phyloP scores from a whole-genome alignment of 2,888 invertebrate species.

The Metopia argyrocephala region DNA sequence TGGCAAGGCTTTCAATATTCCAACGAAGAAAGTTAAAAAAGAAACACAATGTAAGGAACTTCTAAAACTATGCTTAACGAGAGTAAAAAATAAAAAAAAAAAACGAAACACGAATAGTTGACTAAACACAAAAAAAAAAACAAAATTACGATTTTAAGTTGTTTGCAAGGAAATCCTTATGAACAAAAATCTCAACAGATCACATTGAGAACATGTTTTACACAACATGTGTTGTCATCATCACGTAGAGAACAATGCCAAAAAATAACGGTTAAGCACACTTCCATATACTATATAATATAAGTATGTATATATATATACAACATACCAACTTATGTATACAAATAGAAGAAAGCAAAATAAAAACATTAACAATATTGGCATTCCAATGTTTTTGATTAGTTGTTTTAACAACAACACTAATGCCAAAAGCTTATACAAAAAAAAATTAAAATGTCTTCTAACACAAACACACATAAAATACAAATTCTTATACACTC shows the following conservation, averaged over 20 bases:
- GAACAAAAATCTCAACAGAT: slow-evolving; percentile 55
- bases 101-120: slow-evolving; percentile 33
- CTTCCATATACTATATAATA: neutral
- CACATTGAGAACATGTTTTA: slow-evolving; percentile 50
- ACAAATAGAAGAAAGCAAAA: too few relatives aligned
- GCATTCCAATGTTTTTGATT: too few relatives aligned
- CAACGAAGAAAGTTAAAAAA: neutral
- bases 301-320: neutral
- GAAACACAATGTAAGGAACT: slow-evolving; percentile 18
- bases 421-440: too few relatives aligned
- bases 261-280: neutral
- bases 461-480: too few relatives aligned
- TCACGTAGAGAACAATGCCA: slow-evolving; percentile 39
- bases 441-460: too few relatives aligned
- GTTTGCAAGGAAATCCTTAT: slow-evolving; percentile 48
- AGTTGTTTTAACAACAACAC: too few relatives aligned
- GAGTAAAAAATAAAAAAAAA: too few relatives aligned
- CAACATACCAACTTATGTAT: neutral
- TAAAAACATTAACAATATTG: too few relatives aligned
- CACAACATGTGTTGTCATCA: slow-evolving; percentile 59
- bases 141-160: neutral
- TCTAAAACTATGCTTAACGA: slow-evolving; percentile 17
- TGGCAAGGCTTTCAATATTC: slow-evolving; percentile 35
- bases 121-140: neutral
- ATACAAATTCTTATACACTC: too few relatives aligned